Conservation (phyloP, 2,113 vertebrate species). For the Pachyramphus minor region DNA sequence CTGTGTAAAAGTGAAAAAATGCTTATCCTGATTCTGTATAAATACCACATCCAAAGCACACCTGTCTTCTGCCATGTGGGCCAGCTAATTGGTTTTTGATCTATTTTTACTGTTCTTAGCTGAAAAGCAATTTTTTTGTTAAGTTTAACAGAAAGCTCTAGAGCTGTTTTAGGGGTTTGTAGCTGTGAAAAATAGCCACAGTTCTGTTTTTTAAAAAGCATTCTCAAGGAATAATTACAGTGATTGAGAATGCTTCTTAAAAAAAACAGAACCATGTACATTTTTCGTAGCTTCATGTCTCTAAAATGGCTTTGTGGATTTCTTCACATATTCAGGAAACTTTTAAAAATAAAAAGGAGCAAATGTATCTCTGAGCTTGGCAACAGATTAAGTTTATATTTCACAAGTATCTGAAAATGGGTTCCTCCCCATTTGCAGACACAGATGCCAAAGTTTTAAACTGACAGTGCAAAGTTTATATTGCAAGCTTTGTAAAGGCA, state of each 20-base stretch:
- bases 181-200: constrained; percentile 36
- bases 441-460: constrained; percentile 58
- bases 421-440: constrained; percentile 59
- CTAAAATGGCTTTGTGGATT: constrained; percentile 51
- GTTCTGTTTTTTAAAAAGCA: constrained; percentile 24
- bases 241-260: constrained; percentile 44
- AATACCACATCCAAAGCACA: constrained; percentile 55
- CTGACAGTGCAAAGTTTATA: constrained; percentile 46
- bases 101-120: constrained; percentile 61
- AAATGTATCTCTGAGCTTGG: constrained; percentile 58
- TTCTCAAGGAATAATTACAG: constrained; percentile 53
- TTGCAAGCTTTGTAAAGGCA: not conserved
- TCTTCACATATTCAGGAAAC: constrained; percentile 46
- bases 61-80: constrained; percentile 53
- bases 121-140: constrained; percentile 43
- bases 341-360: constrained; percentile 65
- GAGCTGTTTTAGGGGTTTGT: constrained; percentile 46
- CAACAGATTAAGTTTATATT: constrained; percentile 55
- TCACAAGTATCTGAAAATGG: constrained; percentile 61
- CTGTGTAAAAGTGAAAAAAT: constrained; percentile 5
- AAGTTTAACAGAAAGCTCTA: constrained; percentile 48
- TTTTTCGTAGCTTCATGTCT: constrained; percentile 23
- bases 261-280: not conserved
- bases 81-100: constrained; percentile 63
- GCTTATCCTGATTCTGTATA: constrained; percentile 32